A percentile compares a stretch with the other conserved stretches of the same genome.
Evolutionary conservation across 2,888 invertebrate genomes (phyloP).

Genomic region (Diadegma fenestrale): DNA sequence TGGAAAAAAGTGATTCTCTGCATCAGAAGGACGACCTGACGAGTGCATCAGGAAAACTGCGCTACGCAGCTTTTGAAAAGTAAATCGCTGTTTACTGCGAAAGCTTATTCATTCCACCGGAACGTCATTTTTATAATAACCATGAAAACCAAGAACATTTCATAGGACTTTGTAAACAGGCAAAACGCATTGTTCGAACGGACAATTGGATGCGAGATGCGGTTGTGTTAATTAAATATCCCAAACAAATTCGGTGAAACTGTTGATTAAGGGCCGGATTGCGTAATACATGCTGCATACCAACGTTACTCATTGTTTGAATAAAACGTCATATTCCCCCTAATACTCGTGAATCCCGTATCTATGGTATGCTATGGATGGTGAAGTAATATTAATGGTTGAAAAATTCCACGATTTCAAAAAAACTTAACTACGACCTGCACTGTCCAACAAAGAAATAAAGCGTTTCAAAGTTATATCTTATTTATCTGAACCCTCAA

Average conservation of each 20-base stretch:
- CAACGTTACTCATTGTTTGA: conserved; percentile 23
- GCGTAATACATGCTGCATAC: background rate
- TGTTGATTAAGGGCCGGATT: conserved; percentile 18
- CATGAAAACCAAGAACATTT: background rate
- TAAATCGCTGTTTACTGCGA: background rate
- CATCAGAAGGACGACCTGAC: background rate
- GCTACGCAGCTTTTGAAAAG: background rate
- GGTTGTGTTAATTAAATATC: conserved; percentile 29
- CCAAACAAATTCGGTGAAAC: background rate
- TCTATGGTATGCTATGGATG: background rate
- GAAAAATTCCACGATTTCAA: too few species aligned
- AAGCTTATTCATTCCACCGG: background rate
- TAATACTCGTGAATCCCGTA: background rate
- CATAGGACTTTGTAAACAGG: background rate
- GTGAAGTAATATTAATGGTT: background rate
- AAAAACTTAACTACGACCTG: too few species aligned
- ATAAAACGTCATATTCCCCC: background rate
- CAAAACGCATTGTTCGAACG: conserved; percentile 14
- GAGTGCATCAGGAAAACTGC: background rate
- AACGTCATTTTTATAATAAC: conserved; percentile 4
- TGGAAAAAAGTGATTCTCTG: background rate
- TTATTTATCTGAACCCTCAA: too few species aligned
- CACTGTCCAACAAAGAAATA: too few species aligned
- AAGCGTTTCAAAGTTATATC: too few species aligned
- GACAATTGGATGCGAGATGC: conserved; percentile 28